phyloP scores from a whole-genome alignment of 1,140 invertebrate species.

The Plodia interpunctella region DNA sequence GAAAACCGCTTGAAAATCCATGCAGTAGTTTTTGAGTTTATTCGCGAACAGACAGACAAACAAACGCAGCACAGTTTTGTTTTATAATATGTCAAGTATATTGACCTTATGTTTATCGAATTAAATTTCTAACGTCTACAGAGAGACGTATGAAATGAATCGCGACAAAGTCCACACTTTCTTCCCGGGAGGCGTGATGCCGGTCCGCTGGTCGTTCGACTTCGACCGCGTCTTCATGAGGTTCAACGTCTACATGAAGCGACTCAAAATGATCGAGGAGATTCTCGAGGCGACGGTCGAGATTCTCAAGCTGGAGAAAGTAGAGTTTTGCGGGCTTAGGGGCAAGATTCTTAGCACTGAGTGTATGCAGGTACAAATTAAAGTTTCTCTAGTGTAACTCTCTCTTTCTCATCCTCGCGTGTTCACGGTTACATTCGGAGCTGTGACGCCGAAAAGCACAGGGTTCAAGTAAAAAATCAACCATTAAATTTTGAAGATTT shows the following conservation, averaged over 20 bases:
- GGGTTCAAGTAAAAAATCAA: too few species aligned
- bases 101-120: too few species aligned
- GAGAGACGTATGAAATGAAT: slow-evolving; percentile 67
- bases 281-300: slow-evolving; percentile 86
- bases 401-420: too few species aligned
- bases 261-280: slow-evolving; percentile 79
- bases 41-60: too few species aligned
- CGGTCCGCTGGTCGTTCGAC: slow-evolving; percentile 85
- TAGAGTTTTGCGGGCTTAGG: slow-evolving; percentile 89
- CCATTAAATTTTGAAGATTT: too few species aligned
- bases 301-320: slow-evolving; percentile 91
- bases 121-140: slow-evolving; percentile 25
- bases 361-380: slow-evolving; percentile 73
- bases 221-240: slow-evolving; percentile 84
- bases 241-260: slow-evolving; percentile 82
- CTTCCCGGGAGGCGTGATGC: slow-evolving; percentile 63
- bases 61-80: too few species aligned
- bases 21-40: too few species aligned
- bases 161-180: slow-evolving; percentile 66
- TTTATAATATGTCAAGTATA: too few species aligned
- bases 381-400: too few species aligned
- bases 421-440: too few species aligned
- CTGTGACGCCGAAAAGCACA: too few species aligned
- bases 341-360: slow-evolving; percentile 81
- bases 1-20: too few species aligned